phyloP scores from a whole-genome alignment of 2,888 invertebrate species.

The Trichogramma dendrolimi region DNA sequence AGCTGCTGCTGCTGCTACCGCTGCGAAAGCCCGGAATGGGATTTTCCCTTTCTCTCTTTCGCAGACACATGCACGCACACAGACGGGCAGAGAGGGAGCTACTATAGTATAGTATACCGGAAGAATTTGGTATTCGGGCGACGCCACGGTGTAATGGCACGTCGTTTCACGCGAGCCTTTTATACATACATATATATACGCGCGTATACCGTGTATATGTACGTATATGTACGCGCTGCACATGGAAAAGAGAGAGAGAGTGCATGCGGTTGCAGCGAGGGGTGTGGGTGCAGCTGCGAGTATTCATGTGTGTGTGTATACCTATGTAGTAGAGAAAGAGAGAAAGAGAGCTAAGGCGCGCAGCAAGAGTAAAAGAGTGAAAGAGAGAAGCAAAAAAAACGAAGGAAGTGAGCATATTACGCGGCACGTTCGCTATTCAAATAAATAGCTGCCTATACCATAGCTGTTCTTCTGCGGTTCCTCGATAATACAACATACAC shows the following conservation, averaged over 20 bases:
- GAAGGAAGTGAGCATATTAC: constrained; percentile 21
- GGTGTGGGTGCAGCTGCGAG: background rate
- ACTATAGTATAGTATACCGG: background rate
- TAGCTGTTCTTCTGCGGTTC: background rate
- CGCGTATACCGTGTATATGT: constrained; percentile 42
- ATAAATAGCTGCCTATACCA: constrained; percentile 18
- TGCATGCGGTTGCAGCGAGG: background rate
- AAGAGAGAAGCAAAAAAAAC: background rate
- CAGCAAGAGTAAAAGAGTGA: too few relatives aligned
- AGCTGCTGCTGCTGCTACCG: background rate
- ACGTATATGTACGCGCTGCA: constrained; percentile 27
- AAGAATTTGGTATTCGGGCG: constrained; percentile 44
- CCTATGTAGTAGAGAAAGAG: background rate
- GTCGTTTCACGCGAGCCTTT: constrained; percentile 37
- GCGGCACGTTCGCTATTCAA: constrained; percentile 27
- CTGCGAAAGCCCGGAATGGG: constrained; percentile 9
- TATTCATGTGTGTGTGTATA: constrained; percentile 3
- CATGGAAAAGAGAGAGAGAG: background rate
- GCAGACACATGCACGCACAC: background rate
- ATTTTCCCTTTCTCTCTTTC: constrained; percentile 14
- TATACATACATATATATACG: constrained; percentile 44
- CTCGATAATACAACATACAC: background rate
- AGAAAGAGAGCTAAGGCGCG: too few relatives aligned
- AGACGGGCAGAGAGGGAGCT: too few relatives aligned
- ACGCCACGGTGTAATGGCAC: constrained; percentile 44